Percentiles rank a stretch among this genome's conserved stretches.
Evolutionary conservation across 2,888 invertebrate species (phyloP).

Genomic region (Cecidostiba fungosa): DNA sequence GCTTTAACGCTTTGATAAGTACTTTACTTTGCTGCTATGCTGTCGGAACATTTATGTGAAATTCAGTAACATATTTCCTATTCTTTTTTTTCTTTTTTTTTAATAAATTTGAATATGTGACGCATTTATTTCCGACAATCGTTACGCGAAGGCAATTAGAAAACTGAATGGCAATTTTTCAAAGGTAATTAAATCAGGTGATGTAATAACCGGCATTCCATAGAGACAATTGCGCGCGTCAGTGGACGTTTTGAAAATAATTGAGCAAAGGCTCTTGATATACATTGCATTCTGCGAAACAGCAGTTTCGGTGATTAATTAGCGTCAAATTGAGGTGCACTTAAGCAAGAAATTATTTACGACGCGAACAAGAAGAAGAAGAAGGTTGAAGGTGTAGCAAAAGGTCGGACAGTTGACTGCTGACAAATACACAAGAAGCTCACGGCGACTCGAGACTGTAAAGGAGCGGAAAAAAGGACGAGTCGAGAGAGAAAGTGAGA

Average conservation of each 20-base stretch:
- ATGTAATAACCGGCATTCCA: constrained; percentile 25
- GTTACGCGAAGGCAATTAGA: constrained; percentile 1
- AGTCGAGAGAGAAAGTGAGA: constrained; percentile 24
- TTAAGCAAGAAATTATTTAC: constrained; percentile 54
- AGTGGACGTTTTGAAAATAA: constrained; percentile 44
- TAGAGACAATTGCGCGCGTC: neutral
- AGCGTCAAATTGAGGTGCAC: constrained; percentile 55
- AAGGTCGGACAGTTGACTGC: constrained; percentile 38
- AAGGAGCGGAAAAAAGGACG: neutral
- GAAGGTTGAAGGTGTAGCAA: neutral
- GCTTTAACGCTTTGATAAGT: neutral
- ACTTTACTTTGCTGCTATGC: neutral
- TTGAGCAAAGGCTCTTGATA: constrained; percentile 34
- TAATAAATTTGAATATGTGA: neutral
- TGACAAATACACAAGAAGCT: constrained; percentile 47
- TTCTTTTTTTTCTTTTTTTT: neutral
- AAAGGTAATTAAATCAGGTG: constrained; percentile 1
- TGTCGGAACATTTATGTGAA: neutral
- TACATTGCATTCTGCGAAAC: constrained; percentile 21
- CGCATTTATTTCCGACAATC: neutral
- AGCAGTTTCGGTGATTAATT: constrained; percentile 52
- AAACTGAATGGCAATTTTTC: neutral
- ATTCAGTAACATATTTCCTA: too few relatives aligned
- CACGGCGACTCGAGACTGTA: constrained; percentile 29
- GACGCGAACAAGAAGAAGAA: neutral